A percentile compares a stretch with the other conserved stretches of the same genome.
Conservation (phyloP, 2,888 invertebrate genomes). For the Cosmopolites sordidus region DNA sequence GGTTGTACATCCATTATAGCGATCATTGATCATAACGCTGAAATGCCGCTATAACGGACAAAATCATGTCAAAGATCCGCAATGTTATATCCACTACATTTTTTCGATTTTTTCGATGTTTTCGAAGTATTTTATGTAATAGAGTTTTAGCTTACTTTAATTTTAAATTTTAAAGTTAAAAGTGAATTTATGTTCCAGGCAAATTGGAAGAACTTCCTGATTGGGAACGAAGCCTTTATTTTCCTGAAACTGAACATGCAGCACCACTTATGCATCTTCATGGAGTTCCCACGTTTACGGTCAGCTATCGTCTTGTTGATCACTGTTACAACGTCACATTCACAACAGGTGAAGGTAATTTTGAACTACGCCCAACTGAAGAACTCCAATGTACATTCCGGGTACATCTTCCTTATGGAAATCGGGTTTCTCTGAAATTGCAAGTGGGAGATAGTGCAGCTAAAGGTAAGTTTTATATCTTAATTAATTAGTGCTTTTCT, state of each 20-base stretch:
- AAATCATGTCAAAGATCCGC: too few species aligned
- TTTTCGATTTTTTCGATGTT: too few species aligned
- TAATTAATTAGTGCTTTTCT: neutral
- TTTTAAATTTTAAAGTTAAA: too few species aligned
- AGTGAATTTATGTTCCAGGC: slow-evolving; percentile 47
- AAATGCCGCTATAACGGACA: too few species aligned
- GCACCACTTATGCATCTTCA: slow-evolving; percentile 55
- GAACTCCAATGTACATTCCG: slow-evolving; percentile 63
- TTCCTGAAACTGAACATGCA: slow-evolving; percentile 40
- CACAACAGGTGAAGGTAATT: slow-evolving; percentile 60
- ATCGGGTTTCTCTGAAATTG: slow-evolving; percentile 60
- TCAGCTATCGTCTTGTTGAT: slow-evolving; percentile 64
- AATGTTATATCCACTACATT: too few species aligned
- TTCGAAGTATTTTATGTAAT: too few species aligned
- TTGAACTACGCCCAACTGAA: slow-evolving; percentile 58
- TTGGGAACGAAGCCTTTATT: slow-evolving; percentile 59
- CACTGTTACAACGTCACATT: slow-evolving; percentile 68
- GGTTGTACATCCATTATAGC: too few species aligned
- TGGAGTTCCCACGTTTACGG: slow-evolving; percentile 63
- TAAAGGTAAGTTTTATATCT: slow-evolving; percentile 31
- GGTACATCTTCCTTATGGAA: slow-evolving; percentile 68
- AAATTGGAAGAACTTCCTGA: slow-evolving; percentile 65
- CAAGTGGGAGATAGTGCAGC: slow-evolving; percentile 52
- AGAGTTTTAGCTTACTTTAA: too few species aligned
- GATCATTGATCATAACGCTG: too few species aligned